Base-by-base conservation (phyloP, 2,797 vertebrate genomes). In the Phrynocephalus guinanensis region DNA sequence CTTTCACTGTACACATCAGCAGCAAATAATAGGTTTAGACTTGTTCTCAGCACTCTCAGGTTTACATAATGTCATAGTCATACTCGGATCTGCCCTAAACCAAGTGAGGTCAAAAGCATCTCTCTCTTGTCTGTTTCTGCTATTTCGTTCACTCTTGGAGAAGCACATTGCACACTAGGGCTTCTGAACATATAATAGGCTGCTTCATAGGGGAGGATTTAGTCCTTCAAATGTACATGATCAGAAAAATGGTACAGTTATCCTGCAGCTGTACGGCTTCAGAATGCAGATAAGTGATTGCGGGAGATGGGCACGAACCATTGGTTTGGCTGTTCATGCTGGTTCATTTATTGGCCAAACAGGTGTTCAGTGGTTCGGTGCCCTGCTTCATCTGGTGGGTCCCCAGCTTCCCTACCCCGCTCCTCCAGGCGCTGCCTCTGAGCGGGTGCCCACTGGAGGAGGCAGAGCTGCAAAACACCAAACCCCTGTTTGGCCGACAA, bases 21-120 rank as follows among this genome's bases (percentile, higher is more conserved):
- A 7, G 86, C 89, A 52, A 33, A 92, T 88, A 48, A 90, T 88
- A 90, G 66, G 80, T 88, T 92, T 88, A 93, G 78, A 86, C 88
- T 82, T 77, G 86, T 81, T 85, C 78, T 71, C 82, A 82, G 82
- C 60, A 52, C 86, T 93, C 79, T 82, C 88, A 85, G 48, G 67
- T 84, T 92, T 90, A 91, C 0, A 0, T 90, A 92, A 91, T 60
- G 92, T 87, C 90, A 89, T 91, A 86, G 83, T 92, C 86, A 82
- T 79, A 92, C 68, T 50, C 86, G 85, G 93, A 87, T 77, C 86
- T 92, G 81, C 89, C 92, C 84, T 87, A 70, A 83, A 87, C 90
- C 89, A 88, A 18, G 9, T 26, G 71, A 83, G 63, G 73, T 52
- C 77, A 86, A 88, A 50, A 1, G 75, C 50, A 56, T 93, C 87